Percentiles rank a stretch among this genome's conserved stretches.
Conservation (phyloP, 2,113 vertebrate genomes). For the Chaetorhynchus papuensis region DNA sequence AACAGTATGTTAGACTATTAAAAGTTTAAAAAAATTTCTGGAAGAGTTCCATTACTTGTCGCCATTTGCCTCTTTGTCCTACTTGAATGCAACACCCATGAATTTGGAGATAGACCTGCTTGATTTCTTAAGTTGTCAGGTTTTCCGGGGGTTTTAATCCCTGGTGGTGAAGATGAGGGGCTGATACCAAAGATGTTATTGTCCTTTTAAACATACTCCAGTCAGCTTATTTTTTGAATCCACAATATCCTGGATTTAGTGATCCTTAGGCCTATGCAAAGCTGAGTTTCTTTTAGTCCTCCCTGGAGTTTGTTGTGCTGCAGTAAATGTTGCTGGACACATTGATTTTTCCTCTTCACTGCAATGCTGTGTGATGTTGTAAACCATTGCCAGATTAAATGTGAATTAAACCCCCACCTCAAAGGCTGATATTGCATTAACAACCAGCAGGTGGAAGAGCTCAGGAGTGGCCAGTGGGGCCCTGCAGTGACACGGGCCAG, state of each 20-base stretch:
- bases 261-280: background rate
- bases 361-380: background rate
- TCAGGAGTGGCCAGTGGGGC: background rate
- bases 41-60: background rate
- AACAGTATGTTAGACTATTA: slow-evolving; percentile 11
- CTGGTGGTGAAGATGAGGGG: rapidly evolving
- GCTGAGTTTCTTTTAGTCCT: background rate
- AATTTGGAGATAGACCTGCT: background rate
- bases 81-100: background rate
- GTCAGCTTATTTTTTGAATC: background rate
- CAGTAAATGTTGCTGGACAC: background rate
- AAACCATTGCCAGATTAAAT: background rate
- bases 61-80: background rate
- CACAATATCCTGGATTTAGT: background rate
- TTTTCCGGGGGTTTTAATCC: background rate
- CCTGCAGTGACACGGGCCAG: background rate
- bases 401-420: background rate
- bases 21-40: background rate
- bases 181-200: background rate
- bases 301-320: background rate
- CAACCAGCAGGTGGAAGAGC: background rate
- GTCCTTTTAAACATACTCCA: background rate
- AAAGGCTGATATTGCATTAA: background rate
- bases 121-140: background rate
- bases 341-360: background rate